Conservation (phyloP, 2,113 vertebrate genomes). For the Cyphomyrus discorhynchus region DNA sequence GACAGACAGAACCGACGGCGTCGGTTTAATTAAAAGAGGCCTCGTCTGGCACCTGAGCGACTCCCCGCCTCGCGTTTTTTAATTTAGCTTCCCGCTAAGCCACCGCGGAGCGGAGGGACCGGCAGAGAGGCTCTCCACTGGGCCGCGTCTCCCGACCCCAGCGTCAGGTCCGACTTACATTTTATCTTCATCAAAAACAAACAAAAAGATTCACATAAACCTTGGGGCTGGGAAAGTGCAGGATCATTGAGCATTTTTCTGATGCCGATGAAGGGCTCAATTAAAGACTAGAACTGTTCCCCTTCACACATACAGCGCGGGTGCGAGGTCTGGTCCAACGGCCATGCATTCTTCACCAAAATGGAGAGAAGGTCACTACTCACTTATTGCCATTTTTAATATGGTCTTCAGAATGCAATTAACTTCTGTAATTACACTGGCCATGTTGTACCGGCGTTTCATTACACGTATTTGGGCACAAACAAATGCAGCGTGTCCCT, state of each 20-base stretch:
- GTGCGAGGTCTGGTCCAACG: neutral
- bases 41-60: neutral
- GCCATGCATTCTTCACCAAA: neutral
- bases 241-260: constrained; percentile 14
- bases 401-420: neutral
- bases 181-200: constrained; percentile 9
- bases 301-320: neutral
- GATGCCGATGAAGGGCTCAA: neutral
- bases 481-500: neutral
- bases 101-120: neutral
- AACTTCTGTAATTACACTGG: neutral
- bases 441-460: neutral
- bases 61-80: neutral
- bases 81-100: neutral
- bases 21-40: constrained; percentile 15
- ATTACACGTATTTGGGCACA: neutral
- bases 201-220: constrained; percentile 11
- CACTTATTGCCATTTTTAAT: neutral
- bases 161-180: neutral
- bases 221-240: neutral
- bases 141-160: neutral
- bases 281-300: neutral
- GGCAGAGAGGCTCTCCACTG: neutral
- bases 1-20: neutral
- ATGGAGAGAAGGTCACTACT: neutral